These are phyloP conservation scores for Rhyzopertha dominica DNA, from an alignment of 1,140 invertebrate genomes.

Conservation along the genomic window DNA sequence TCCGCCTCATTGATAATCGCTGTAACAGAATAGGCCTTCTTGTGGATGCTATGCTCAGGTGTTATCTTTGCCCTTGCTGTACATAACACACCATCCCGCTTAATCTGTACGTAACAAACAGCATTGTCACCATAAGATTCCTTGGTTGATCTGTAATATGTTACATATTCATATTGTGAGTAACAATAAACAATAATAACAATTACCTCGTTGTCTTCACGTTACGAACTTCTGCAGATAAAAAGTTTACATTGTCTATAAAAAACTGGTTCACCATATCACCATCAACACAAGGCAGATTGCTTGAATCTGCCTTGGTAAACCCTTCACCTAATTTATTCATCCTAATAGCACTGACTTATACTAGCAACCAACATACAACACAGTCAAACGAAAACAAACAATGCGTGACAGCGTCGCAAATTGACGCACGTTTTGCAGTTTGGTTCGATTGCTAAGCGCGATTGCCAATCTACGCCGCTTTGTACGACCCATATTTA, in stretches of 20 bases:
- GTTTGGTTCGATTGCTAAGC: no score
- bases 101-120: slow-evolving; percentile 12
- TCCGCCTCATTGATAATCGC: slow-evolving; percentile 8
- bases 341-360: no score
- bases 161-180: no score
- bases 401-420: no score
- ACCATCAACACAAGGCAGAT: slow-evolving; percentile 8
- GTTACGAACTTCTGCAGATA: slow-evolving; percentile 7
- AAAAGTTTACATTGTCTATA: slow-evolving; percentile 4
- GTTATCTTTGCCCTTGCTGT: slow-evolving; percentile 12
- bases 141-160: slow-evolving; percentile 15
- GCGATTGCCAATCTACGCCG: no score
- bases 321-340: neutral
- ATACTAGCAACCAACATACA: no score
- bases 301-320: slow-evolving; percentile 8
- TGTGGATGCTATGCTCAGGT: slow-evolving; percentile 12
- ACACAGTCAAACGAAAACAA: no score
- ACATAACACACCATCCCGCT: slow-evolving; percentile 6
- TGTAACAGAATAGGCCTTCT: neutral
- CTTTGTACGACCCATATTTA: no score
- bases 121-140: slow-evolving; percentile 23
- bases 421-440: no score
- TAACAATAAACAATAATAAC: neutral
- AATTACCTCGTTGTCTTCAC: slow-evolving; percentile 3
- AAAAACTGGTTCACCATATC: slow-evolving; percentile 7